Evolutionary conservation across 2,797 vertebrate species (phyloP).

Genomic region (Lacerta bilineata): DNA sequence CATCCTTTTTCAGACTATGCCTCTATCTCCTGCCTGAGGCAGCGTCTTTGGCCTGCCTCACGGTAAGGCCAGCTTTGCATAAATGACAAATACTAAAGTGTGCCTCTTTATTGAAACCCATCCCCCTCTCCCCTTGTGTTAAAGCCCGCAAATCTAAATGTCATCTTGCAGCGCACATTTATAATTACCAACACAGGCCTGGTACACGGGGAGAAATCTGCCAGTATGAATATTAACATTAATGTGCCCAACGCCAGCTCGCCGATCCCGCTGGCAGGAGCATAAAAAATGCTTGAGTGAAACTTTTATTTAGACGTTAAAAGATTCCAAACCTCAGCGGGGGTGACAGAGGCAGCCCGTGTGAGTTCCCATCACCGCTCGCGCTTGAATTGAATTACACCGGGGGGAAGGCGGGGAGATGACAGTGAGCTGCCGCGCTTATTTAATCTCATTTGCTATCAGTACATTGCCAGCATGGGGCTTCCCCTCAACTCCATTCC

Average conservation of each 20-base stretch:
- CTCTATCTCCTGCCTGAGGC: background rate
- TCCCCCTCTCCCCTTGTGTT: conserved; percentile 7
- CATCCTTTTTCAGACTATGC: background rate
- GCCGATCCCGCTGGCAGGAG: conserved; percentile 79
- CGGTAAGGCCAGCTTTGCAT: conserved; percentile 18
- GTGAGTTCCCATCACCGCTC: conserved; percentile 83
- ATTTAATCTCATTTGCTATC: conserved; percentile 89
- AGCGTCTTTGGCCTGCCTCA: background rate
- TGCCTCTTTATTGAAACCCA: conserved; percentile 47
- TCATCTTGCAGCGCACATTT: conserved; percentile 79
- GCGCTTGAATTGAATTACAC: conserved; percentile 83
- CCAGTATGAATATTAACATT: conserved; percentile 82
- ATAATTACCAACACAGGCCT: conserved; percentile 76
- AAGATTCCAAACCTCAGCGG: conserved; percentile 79
- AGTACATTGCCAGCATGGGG: conserved; percentile 85
- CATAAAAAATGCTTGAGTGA: conserved; percentile 82
- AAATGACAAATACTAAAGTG: conserved; percentile 2
- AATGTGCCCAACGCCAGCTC: conserved; percentile 80
- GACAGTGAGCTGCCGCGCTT: conserved; percentile 81
- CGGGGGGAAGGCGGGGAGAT: conserved; percentile 78
- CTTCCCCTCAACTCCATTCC: conserved; percentile 72
- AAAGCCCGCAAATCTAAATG: conserved; percentile 67
- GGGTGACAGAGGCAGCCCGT: conserved; percentile 79
- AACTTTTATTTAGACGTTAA: conserved; percentile 82
- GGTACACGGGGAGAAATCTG: conserved; percentile 70